Percentiles rank a stretch among this genome's conserved stretches.
Conservation (phyloP, 1,140 invertebrate species). For the Lepidurus arcticus region DNA sequence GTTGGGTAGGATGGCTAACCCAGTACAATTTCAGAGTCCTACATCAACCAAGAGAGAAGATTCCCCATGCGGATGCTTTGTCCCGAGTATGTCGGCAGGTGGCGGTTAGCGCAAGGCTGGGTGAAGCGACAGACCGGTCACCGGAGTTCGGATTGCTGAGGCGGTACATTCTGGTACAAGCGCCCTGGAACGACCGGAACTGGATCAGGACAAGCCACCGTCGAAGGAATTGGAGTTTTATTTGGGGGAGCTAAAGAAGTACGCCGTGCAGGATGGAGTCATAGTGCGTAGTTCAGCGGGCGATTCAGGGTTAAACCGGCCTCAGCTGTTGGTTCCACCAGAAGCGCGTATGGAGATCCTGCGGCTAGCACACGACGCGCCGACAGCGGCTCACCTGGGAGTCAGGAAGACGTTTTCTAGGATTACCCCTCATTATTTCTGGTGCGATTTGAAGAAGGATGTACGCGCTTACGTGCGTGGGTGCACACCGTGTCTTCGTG, state of each 20-base stretch:
- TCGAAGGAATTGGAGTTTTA: background rate
- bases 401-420: background rate
- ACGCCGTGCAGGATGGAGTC: background rate
- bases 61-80: background rate
- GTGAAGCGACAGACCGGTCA: background rate
- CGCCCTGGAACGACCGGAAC: background rate
- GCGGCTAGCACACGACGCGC: background rate
- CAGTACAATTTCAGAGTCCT: constrained; percentile 6
- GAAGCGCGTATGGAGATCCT: background rate
- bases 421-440: background rate
- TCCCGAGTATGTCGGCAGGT: background rate
- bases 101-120: background rate
- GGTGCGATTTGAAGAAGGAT: background rate
- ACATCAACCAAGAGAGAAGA: background rate
- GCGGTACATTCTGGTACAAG: background rate
- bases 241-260: background rate
- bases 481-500: background rate
- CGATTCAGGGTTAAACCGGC: background rate
- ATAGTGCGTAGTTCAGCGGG: background rate
- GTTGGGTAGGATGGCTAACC: constrained; percentile 41
- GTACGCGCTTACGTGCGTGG: background rate
- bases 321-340: background rate
- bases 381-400: background rate
- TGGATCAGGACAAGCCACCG: background rate
- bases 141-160: background rate